These are phyloP conservation scores for Miopithecus talapoin DNA, from an alignment of 2,797 vertebrate genomes.

Conservation along the genomic window DNA sequence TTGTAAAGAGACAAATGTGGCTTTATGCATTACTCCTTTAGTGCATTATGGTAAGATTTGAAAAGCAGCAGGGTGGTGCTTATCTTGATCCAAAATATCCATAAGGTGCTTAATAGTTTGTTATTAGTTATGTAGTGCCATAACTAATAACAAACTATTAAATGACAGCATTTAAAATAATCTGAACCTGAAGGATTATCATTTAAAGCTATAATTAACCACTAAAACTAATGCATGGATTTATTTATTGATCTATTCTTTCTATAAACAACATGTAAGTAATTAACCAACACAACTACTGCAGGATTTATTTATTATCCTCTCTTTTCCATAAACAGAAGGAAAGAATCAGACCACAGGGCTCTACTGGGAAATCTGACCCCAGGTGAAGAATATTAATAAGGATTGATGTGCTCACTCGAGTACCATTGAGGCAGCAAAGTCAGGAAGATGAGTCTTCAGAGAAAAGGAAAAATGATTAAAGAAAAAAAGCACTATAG, in stretches of 20 bases:
- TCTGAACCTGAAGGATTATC: neutral
- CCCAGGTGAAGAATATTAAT: neutral
- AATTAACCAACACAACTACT: neutral
- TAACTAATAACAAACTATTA: neutral
- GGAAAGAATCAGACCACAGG: neutral
- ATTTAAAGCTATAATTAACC: neutral
- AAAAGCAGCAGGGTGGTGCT: neutral
- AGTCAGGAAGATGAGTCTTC: neutral
- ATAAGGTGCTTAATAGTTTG: neutral
- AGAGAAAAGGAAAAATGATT: neutral
- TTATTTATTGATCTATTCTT: neutral
- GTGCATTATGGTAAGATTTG: neutral
- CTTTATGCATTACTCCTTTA: neutral
- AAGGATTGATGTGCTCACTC: neutral
- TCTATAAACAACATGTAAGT: neutral
- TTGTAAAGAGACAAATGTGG: neutral
- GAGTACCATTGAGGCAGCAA: neutral
- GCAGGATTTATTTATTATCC: neutral
- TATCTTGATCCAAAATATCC: neutral
- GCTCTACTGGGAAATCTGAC: neutral
- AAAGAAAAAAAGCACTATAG: neutral
- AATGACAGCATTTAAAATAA: neutral
- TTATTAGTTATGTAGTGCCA: neutral
- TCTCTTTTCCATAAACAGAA: neutral
- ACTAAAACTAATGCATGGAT: neutral